A percentile compares a stretch with the other conserved stretches of the same genome.
Evolutionary conservation across 2,888 invertebrate genomes (phyloP).

Genomic region (Xestoiulus laeticollis): DNA sequence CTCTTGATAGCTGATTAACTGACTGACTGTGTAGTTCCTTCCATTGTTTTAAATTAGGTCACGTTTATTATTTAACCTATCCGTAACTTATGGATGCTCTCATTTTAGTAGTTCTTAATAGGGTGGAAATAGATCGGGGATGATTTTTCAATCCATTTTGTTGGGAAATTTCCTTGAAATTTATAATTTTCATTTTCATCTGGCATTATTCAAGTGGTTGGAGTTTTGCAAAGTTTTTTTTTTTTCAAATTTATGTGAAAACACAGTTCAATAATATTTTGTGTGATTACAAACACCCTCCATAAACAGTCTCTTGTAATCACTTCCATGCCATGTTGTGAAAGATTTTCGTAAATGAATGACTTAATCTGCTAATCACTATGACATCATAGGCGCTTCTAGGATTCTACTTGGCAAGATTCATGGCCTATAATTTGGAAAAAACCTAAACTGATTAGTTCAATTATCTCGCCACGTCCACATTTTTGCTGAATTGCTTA

Average conservation of each 20-base stretch:
- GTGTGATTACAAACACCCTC: too few relatives aligned
- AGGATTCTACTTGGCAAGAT: background rate
- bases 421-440: background rate
- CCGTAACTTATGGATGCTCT: background rate
- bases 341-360: background rate
- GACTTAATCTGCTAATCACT: background rate
- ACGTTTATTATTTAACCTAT: background rate
- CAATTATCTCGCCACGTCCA: conserved; percentile 22
- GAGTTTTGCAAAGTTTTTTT: too few relatives aligned
- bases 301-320: too few relatives aligned
- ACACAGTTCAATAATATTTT: too few relatives aligned
- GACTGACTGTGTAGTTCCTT: background rate
- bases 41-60: background rate
- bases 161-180: background rate
- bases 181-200: too few relatives aligned
- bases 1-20: background rate
- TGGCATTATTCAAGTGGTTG: too few relatives aligned
- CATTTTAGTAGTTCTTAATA: background rate
- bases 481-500: background rate
- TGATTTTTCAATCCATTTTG: background rate
- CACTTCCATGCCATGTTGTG: background rate
- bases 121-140: background rate
- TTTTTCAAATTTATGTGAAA: too few relatives aligned
- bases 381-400: background rate
- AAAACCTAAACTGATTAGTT: conserved; percentile 22